Conservation (phyloP, 2,113 vertebrate genomes). For the Prochilodus magdalenae region DNA sequence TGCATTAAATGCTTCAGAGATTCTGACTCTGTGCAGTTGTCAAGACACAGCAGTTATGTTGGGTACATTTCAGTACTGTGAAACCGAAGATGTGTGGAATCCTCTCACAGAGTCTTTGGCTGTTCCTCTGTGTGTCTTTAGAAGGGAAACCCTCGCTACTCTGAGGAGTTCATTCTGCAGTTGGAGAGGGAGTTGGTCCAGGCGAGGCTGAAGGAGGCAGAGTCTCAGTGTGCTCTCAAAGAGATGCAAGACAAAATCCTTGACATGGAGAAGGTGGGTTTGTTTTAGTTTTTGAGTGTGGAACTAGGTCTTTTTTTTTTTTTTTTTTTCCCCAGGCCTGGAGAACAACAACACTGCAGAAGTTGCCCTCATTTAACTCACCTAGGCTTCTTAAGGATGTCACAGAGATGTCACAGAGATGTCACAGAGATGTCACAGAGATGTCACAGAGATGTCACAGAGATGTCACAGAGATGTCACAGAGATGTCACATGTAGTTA, state of each 20-base stretch:
- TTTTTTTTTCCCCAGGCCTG: too few species aligned
- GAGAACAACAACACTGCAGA: neutral
- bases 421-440: too few species aligned
- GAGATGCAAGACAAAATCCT: conserved; percentile 99
- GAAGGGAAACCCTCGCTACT: conserved; percentile 87
- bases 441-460: too few species aligned
- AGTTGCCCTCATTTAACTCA: neutral
- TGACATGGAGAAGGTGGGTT: conserved; percentile 91
- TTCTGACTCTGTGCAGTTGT: too few species aligned
- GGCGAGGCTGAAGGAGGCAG: conserved; percentile 93
- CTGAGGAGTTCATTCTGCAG: conserved; percentile 94
- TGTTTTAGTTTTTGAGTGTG: neutral
- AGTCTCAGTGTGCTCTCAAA: conserved; percentile 95
- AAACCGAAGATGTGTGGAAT: neutral
- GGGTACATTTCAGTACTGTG: too few species aligned
- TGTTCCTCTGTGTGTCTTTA: conserved; percentile 51
- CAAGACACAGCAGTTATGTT: neutral
- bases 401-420: too few species aligned
- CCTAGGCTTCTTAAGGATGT: neutral
- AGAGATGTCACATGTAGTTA: too few species aligned
- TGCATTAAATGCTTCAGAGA: too few species aligned
- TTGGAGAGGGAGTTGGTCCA: conserved; percentile 95
- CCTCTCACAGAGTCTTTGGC: neutral
- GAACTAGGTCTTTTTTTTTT: neutral
- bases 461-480: too few species aligned